These are phyloP conservation scores for Stegophylla sp. DNA, from an alignment of 2,888 invertebrate genomes.

Conservation along the genomic window DNA sequence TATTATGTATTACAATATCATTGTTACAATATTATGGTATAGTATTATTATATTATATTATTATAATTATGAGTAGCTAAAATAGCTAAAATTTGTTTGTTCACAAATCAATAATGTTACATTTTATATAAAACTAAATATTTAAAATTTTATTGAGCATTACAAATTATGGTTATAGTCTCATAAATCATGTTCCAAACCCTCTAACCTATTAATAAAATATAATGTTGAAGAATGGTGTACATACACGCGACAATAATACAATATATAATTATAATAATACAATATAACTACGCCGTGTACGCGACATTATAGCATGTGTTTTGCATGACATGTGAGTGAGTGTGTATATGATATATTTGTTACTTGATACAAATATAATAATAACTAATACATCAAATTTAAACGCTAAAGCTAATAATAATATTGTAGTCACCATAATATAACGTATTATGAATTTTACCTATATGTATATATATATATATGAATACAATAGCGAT, in stretches of 20 bases:
- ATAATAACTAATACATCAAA: too few relatives aligned
- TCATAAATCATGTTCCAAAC: conserved; percentile 46
- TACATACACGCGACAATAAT: too few relatives aligned
- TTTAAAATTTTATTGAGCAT: conserved; percentile 55
- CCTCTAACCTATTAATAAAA: conserved; percentile 13
- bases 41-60: neutral
- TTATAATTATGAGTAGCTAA: neutral
- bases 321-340: neutral
- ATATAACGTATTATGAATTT: too few relatives aligned
- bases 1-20: neutral
- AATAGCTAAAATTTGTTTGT: conserved; percentile 15
- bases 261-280: neutral
- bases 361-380: too few relatives aligned
- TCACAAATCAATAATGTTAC: conserved; percentile 7
- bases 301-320: neutral
- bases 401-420: too few relatives aligned
- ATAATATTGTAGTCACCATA: too few relatives aligned
- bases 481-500: too few relatives aligned
- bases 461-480: too few relatives aligned
- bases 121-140: conserved; percentile 44
- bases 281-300: neutral
- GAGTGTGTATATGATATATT: too few relatives aligned
- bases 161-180: conserved; percentile 50
- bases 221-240: neutral
- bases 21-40: neutral